Conservation (phyloP, 2,797 vertebrate species). For the Phataginus tricuspis region DNA sequence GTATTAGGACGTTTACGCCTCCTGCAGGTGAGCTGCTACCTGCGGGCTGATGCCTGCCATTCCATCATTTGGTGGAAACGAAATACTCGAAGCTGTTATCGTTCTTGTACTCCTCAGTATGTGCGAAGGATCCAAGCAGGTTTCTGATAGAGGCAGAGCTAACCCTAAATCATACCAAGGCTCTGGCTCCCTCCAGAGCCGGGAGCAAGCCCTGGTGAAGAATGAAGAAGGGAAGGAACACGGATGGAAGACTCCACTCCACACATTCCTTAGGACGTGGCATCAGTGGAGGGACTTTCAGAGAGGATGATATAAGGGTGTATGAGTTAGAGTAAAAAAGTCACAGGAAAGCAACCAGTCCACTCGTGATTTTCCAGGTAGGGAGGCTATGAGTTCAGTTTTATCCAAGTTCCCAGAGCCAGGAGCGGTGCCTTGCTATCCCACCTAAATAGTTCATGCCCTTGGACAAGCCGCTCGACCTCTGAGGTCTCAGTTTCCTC, state of each 20-base stretch:
- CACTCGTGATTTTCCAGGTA: not conserved
- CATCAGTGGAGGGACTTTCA: not conserved
- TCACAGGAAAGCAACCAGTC: not conserved
- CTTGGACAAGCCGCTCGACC: not conserved
- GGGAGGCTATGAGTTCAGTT: not conserved
- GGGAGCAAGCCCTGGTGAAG: not conserved
- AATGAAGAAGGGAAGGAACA: not conserved
- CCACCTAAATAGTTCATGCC: not conserved
- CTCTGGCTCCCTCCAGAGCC: fast-evolving
- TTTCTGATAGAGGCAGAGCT: not conserved
- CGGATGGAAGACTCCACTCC: not conserved
- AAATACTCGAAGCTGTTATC: not conserved
- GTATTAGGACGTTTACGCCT: not conserved
- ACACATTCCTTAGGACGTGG: not conserved
- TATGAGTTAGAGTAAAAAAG: not conserved
- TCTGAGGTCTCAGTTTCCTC: not conserved
- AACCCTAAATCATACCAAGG: not conserved
- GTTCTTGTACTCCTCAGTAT: not conserved
- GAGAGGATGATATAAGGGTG: not conserved
- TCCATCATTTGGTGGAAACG: not conserved
- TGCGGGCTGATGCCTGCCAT: not conserved
- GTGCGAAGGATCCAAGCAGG: not conserved
- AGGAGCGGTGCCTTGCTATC: not conserved
- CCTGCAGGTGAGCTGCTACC: not conserved
- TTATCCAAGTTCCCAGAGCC: not conserved